Evolutionary conservation across 1,140 invertebrate species (phyloP).

Genomic region (Drosophila trapezifrons): DNA sequence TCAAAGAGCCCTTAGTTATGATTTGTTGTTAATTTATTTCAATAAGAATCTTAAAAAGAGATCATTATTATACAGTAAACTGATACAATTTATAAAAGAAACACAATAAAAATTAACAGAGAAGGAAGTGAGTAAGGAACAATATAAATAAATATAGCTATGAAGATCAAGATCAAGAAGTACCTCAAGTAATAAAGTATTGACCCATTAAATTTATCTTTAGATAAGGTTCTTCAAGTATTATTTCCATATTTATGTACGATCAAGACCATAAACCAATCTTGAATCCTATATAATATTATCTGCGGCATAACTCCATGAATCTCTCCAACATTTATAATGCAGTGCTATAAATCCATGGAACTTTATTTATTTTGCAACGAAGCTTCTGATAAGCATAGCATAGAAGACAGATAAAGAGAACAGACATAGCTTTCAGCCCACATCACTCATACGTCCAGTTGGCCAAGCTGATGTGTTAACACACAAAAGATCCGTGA

Average conservation of each 20-base stretch:
- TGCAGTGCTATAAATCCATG: conserved; percentile 7
- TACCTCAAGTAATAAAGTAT: background rate
- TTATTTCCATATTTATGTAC: background rate
- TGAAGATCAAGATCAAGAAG: background rate
- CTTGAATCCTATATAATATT: background rate
- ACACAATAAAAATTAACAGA: too few relatives aligned
- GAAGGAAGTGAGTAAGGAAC: too few relatives aligned
- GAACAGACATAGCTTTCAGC: background rate
- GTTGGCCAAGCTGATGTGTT: conserved; percentile 33
- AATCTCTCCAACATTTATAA: background rate
- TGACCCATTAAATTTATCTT: background rate
- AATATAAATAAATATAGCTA: too few relatives aligned
- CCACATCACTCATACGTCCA: conserved; percentile 47
- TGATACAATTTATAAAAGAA: too few relatives aligned
- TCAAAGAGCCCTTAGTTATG: background rate
- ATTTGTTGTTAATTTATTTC: background rate
- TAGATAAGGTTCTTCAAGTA: background rate
- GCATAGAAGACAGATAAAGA: conserved; percentile 25
- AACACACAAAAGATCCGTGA: conserved; percentile 17
- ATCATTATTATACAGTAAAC: too few relatives aligned
- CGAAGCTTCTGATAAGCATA: conserved; percentile 3
- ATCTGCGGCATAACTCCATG: background rate
- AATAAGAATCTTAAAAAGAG: too few relatives aligned
- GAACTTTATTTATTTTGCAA: conserved; percentile 21
- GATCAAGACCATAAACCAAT: background rate